A percentile compares a stretch with the other conserved stretches of the same genome.
Conservation (phyloP, 1,140 invertebrate genomes). For the Drosophila sechellia region DNA sequence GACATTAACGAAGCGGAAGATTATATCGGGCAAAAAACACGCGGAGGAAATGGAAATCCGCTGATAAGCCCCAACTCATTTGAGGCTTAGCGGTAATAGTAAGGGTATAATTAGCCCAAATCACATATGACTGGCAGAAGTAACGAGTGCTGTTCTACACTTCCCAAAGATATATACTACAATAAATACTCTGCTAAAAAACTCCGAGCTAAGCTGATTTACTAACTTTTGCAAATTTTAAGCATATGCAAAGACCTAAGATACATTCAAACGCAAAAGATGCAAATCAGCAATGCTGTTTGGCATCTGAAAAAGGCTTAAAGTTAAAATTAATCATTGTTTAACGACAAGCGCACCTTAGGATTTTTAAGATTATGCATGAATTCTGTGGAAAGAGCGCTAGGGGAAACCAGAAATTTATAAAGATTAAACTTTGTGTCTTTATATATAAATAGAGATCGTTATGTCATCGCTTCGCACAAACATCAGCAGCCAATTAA, state of each 20-base stretch:
- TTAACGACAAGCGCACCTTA: slow-evolving; percentile 4
- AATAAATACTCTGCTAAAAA: too few relatives aligned
- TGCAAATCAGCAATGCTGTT: slow-evolving; percentile 26
- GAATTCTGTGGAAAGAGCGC: slow-evolving; percentile 12
- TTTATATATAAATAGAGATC: slow-evolving; percentile 9
- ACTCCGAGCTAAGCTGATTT: too few relatives aligned
- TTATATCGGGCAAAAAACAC: slow-evolving; percentile 33
- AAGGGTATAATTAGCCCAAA: slow-evolving; percentile 34
- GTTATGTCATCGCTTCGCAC: slow-evolving; percentile 50
- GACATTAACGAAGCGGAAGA: slow-evolving; percentile 60
- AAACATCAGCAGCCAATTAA: slow-evolving; percentile 65
- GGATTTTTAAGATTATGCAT: slow-evolving; percentile 12
- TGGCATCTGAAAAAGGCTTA: slow-evolving; percentile 15
- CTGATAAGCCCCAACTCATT: slow-evolving; percentile 45
- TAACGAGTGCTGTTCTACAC: too few relatives aligned
- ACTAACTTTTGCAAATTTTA: background rate
- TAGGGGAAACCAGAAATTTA: slow-evolving; percentile 7
- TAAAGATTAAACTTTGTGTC: slow-evolving; percentile 27
- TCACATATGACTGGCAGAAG: slow-evolving; percentile 31
- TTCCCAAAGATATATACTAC: too few relatives aligned
- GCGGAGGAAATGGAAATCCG: slow-evolving; percentile 41
- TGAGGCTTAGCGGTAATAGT: background rate
- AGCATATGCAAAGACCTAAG: slow-evolving; percentile 9
- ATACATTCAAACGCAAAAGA: background rate
- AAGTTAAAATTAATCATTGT: slow-evolving; percentile 26